Base-by-base conservation (phyloP, 2,113 vertebrate species). In the Salvelinus sp. region DNA sequence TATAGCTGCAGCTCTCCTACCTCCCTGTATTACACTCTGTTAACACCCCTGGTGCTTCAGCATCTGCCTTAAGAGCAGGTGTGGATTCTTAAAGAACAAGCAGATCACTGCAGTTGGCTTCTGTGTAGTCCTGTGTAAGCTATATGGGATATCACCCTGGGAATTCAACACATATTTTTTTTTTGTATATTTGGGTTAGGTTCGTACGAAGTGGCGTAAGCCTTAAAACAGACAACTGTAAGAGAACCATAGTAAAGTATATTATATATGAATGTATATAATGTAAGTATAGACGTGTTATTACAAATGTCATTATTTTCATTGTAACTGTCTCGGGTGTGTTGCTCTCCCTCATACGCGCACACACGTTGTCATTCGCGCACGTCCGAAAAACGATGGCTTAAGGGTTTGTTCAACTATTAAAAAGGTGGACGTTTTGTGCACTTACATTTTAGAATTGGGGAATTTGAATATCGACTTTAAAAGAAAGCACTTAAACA, bases 401-500 rank as follows among this genome's bases (percentile, higher is more conserved):
- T 69, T 74, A 50, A 62, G 85, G 57, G 82, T 91, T 81, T 88
- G 74, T 86, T 86, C 78, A 89, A 84, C 80, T 86, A 82, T 78
- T 88, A 81, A 74, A 74, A 82, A 87, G 84, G 78, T 83, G 85
- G 85, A 89, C 69, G 77, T 91, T 93, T 89, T 89, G 90, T 90
- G 90, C 91, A 91, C 91, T 90, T 86, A 87, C 79, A 91, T 93
- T 92, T 89, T 85, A 75, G 88, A 84, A 69, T 76, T 88, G 82
- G 73, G 83, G 76, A 82, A 90, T 88, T 89, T 90, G 85, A 83
- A 83, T 84, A 75, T 76, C 73, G 83, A 88, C 83, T 83, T 87
- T 79, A 82, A 88, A 87, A 82, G 30, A 67, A 87, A 88, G 78
- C 72, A 86, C 78, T 85, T 82, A 30, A 87, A 89, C 3, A 20